A percentile compares a stretch with the other conserved stretches of the same genome.
Conservation (phyloP, 2,113 vertebrate species). For the Syrrhaptes paradoxus region DNA sequence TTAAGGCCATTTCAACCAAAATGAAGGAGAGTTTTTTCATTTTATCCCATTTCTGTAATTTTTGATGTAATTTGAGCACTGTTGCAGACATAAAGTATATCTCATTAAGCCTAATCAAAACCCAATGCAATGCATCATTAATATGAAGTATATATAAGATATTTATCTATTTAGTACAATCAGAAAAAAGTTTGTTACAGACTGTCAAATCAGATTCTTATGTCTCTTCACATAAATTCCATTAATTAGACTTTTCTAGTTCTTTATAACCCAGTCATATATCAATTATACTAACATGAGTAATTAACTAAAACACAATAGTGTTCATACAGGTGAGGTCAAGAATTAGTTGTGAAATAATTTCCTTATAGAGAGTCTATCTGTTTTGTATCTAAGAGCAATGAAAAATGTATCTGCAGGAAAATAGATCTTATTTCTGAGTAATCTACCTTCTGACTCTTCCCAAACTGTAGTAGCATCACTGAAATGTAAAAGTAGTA, state of each 20-base stretch:
- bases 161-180: background rate
- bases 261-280: background rate
- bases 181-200: background rate
- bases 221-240: background rate
- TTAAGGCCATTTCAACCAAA: slow-evolving; percentile 69
- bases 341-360: background rate
- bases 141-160: background rate
- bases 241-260: background rate
- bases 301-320: background rate
- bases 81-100: slow-evolving; percentile 31
- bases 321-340: background rate
- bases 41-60: slow-evolving; percentile 52
- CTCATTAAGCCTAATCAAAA: slow-evolving; percentile 61
- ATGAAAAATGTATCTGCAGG: background rate
- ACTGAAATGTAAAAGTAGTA: background rate
- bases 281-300: background rate
- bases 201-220: background rate
- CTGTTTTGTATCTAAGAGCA: background rate
- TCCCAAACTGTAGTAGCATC: background rate
- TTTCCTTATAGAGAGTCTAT: background rate
- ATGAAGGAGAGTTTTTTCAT: slow-evolving; percentile 50
- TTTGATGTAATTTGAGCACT: slow-evolving; percentile 63
- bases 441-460: background rate
- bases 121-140: slow-evolving; percentile 34
- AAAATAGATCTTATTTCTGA: background rate